phyloP scores from a whole-genome alignment of 1,140 invertebrate species.

The Drosophila ohnishii region DNA sequence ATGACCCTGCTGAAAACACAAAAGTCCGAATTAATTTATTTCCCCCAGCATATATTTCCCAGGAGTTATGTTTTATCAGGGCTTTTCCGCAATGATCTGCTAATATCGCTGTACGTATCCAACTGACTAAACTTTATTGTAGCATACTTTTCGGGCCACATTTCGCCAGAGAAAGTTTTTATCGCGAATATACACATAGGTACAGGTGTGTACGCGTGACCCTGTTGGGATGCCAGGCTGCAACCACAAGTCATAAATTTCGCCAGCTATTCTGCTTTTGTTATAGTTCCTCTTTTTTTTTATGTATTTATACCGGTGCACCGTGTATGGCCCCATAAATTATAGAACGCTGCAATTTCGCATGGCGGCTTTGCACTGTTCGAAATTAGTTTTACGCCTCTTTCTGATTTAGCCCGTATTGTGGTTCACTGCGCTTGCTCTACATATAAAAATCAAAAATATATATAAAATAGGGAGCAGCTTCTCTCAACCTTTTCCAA shows the following conservation, averaged over 20 bases:
- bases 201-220: slow-evolving; percentile 16
- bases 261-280: slow-evolving; percentile 46
- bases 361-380: slow-evolving; percentile 56
- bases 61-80: neutral
- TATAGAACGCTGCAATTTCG: slow-evolving; percentile 61
- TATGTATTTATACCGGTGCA: slow-evolving; percentile 24
- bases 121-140: slow-evolving; percentile 43
- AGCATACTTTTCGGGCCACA: slow-evolving; percentile 56
- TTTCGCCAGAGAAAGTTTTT: slow-evolving; percentile 43
- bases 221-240: slow-evolving; percentile 29
- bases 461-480: slow-evolving; percentile 6
- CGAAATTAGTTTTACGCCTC: slow-evolving; percentile 63
- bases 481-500: neutral
- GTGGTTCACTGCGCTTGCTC: slow-evolving; percentile 23
- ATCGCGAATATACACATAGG: slow-evolving; percentile 14
- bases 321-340: slow-evolving; percentile 47
- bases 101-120: slow-evolving; percentile 32
- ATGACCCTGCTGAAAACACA: neutral
- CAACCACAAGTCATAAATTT: slow-evolving; percentile 52
- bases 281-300: slow-evolving; percentile 42
- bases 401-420: slow-evolving; percentile 51
- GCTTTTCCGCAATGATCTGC: slow-evolving; percentile 9
- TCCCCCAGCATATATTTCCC: neutral
- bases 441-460: slow-evolving; percentile 43
- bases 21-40: slow-evolving; percentile 8